phyloP scores from a whole-genome alignment of 2,113 vertebrate genomes.

The Zeus faber region DNA sequence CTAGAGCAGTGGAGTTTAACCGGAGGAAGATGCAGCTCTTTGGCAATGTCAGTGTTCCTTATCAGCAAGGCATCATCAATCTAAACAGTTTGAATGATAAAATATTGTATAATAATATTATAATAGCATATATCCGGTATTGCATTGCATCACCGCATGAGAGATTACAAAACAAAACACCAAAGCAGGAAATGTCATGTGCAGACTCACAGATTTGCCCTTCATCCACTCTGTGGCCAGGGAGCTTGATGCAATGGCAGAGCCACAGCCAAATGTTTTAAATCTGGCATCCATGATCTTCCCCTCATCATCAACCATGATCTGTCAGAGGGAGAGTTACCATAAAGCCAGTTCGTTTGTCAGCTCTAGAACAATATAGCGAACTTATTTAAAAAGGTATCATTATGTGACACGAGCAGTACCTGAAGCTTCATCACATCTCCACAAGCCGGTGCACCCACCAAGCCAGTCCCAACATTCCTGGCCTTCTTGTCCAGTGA shows the following conservation, averaged over 20 bases:
- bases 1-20: conserved; percentile 98
- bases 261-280: conserved; percentile 93
- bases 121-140: background rate
- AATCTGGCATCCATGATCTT: conserved; percentile 90
- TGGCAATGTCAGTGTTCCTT: conserved; percentile 95
- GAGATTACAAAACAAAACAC: conserved; percentile 7
- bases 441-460: conserved; percentile 93
- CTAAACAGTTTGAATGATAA: too few species aligned
- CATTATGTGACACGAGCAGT: too few species aligned
- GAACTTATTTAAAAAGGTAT: too few species aligned
- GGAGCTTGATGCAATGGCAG: conserved; percentile 92
- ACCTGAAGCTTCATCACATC: conserved; percentile 99
- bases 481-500: conserved; percentile 86
- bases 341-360: too few species aligned
- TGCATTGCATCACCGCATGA: background rate
- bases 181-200: background rate
- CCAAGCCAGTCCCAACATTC: conserved; percentile 94
- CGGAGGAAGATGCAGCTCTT: conserved; percentile 93
- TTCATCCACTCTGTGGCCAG: conserved; percentile 94
- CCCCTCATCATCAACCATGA: conserved; percentile 85
- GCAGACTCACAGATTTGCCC: conserved; percentile 89
- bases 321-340: conserved; percentile 68
- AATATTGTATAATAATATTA: too few species aligned
- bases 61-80: conserved; percentile 91
- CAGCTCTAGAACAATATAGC: too few species aligned